Base-by-base conservation (phyloP, 1,140 invertebrate genomes). In the Diplogasteroides magnus region DNA sequence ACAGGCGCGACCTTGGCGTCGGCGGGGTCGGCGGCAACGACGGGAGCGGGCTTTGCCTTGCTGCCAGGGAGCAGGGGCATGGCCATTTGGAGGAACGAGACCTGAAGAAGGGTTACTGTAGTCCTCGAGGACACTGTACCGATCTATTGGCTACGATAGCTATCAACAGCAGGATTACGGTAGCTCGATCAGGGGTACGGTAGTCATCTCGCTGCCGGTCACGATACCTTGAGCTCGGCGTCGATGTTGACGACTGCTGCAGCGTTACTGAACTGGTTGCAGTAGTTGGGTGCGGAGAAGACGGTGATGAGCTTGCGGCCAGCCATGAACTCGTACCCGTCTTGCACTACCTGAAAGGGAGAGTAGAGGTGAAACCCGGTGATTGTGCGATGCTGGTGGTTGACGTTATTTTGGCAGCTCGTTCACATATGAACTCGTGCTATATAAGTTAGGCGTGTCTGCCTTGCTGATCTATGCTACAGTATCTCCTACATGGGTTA, bases 221-320 rank as follows among this genome's bases (percentile, higher is more conserved):
- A n/a, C n/a, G 28, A 26, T 19, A 73, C 71, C 32, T 76, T 31
- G 56, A 77, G 69, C 48, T 77, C 77, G 1, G 60, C 70, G 63
- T 77, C 77, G 28, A 77, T 68, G 65, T 72, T 77, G 25, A 77
- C 76, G 27, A 77, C 76, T 1, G 76, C 76, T 14, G 76, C 76
- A 6, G 76, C 76, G 61, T 77, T 77, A n/a, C 73, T 77, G 63
- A 77, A 77, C 58, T 77, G 76, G 27, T 59, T 64, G 55, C 71
- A 73, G 37, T 77, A 77, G 63, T 77, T 77, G 56, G 76, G 76
- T 13, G 77, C 76, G 11, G 76, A 77, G 70, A 77, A 77, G 25
- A 77, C 68, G 58, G 76, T 77, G 61, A 77, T 77, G 26, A 77
- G 67, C 26, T 77, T 69, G 32, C 76, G 64, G 29, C 76, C 76